Evolutionary conservation across 64 coral and sea anemone species (phyloP).

Genomic region (Stichodactyla helianthus): DNA sequence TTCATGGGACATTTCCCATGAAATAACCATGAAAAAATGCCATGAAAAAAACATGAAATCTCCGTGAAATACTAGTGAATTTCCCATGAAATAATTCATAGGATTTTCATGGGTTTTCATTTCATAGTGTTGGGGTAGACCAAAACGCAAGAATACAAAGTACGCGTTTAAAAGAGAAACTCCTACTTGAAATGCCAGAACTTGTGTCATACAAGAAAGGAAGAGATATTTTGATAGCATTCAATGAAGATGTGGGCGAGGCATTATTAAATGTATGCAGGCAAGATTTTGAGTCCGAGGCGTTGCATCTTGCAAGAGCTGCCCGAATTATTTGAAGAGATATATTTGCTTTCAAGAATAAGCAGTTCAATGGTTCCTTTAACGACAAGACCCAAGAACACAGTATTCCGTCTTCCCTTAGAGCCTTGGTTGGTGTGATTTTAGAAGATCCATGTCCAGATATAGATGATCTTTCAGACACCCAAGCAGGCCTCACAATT

Average conservation of each 20-base stretch:
- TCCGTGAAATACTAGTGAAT: too few relatives aligned
- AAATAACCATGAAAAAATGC: too few relatives aligned
- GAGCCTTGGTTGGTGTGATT: slow-evolving; percentile 9
- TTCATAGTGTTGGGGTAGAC: slow-evolving; percentile 24
- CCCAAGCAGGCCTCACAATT: slow-evolving; percentile 10
- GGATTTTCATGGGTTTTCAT: too few relatives aligned
- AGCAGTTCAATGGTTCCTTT: slow-evolving; percentile 41
- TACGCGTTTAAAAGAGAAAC: slow-evolving; percentile 33
- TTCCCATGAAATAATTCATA: too few relatives aligned
- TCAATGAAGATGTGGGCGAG: not conserved
- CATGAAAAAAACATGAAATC: too few relatives aligned
- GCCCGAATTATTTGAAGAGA: not conserved
- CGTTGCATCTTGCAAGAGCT: not conserved
- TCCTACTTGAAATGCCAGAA: not conserved
- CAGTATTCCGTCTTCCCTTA: not conserved
- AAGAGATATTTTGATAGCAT: slow-evolving; percentile 7
- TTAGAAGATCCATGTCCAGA: slow-evolving; percentile 17
- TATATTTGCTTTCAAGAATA: not conserved
- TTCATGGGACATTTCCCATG: too few relatives aligned
- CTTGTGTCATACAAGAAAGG: not conserved
- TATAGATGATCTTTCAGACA: not conserved
- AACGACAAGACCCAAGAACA: not conserved
- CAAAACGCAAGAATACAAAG: slow-evolving; percentile 25
- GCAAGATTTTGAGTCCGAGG: not conserved
- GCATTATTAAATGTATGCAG: not conserved